Base-by-base conservation (phyloP, 2,888 invertebrate genomes). In the Choreutis nemorana region DNA sequence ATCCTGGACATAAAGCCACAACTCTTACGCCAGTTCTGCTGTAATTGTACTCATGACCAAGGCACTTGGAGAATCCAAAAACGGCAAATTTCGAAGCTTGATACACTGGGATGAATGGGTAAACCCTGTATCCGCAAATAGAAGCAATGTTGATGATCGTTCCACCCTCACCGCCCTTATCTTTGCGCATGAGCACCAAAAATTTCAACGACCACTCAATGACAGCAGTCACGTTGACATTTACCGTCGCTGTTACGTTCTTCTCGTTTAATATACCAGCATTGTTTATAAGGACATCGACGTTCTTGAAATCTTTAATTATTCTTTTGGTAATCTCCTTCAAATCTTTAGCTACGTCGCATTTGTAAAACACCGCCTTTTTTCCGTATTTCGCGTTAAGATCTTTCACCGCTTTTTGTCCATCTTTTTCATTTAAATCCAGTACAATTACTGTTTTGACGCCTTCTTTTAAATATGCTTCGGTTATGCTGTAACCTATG, bases 61-160 rank as follows among this genome's bases (percentile, higher is more conserved):
- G 34, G 1, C 73, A 66, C 29, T 62, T 62, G 14, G 68, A 64
- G 29, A 82, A 56, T 4, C 80, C 81, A 15, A 77, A 45, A 2
- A 82, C 70, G 10, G 73, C 80, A 33, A 67, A 66, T 48, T 83
- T 83, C 1, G 83, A 79, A 1, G 81, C 80, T 3, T 68, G 67
- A 49, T 83, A 83, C 6, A 81, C 58, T 1, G 84, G 82, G 24
- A 67, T 48, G 13, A 67, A 67, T 14, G 68, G 64, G 23, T 67
- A 49, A 1, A 77, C 56, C 35, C 60, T 54, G 18, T 78, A 62
- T 0, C 84, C 84, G 32, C 80, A 71, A 8, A 82, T 71, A 1
- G 86, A 85, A 2, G 83, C 65, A 20, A 82, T 65, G 48, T 85
- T 85, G 11, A 85, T 61, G 26, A 85, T 65, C 5, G 67, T 60